Percentiles rank a stretch among this genome's conserved stretches.
These are phyloP conservation scores for Lophius americanus DNA, from an alignment of 2,797 vertebrate genomes.

Conservation along the genomic window DNA sequence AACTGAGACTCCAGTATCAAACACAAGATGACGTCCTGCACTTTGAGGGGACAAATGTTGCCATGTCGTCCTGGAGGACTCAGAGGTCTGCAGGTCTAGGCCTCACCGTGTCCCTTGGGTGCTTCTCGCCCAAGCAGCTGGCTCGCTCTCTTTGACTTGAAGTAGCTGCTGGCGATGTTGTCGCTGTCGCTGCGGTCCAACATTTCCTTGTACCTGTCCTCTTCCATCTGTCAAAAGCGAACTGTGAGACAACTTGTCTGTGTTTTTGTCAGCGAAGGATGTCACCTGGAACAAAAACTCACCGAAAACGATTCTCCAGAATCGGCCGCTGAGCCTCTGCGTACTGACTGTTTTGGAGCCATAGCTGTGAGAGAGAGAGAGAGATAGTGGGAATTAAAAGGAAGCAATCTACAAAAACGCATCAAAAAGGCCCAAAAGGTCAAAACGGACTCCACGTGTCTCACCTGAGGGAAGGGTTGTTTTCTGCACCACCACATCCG, in stretches of 20 bases:
- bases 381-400: neutral
- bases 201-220: constrained; percentile 87
- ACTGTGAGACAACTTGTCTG: neutral
- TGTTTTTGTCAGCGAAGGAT: neutral
- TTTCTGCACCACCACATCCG: constrained; percentile 85
- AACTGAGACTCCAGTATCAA: neutral
- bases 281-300: constrained; percentile 13
- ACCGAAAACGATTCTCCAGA: constrained; percentile 69
- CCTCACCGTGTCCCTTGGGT: constrained; percentile 76
- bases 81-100: neutral
- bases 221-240: constrained; percentile 73
- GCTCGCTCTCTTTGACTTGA: constrained; percentile 82
- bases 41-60: neutral
- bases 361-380: constrained; percentile 70
- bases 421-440: neutral
- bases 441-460: neutral
- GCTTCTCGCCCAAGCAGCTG: constrained; percentile 79
- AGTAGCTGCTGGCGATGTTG: constrained; percentile 88
- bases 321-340: constrained; percentile 65
- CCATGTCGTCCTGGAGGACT: neutral
- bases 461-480: constrained; percentile 87
- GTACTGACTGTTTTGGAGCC: constrained; percentile 60
- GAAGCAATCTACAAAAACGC: neutral
- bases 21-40: neutral
- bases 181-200: constrained; percentile 88